Conservation (phyloP, 2,797 vertebrate species). For the Alcedo atthis region DNA sequence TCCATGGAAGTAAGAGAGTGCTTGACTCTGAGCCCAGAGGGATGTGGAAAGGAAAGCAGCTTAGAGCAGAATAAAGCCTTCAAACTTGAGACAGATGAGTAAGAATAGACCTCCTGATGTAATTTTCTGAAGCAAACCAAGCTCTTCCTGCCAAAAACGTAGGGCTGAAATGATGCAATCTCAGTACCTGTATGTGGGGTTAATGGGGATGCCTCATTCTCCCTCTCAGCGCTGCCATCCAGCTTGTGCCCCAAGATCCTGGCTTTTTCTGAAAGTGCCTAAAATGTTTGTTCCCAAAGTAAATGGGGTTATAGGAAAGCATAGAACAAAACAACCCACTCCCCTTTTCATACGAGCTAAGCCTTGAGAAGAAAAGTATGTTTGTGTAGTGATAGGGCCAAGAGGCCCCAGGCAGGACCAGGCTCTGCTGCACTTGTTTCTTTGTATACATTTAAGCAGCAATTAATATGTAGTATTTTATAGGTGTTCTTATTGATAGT, state of each 20-base stretch:
- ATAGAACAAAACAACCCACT: neutral
- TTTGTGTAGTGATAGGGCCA: constrained; percentile 19
- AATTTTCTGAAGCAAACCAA: constrained; percentile 16
- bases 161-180: neutral
- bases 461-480: constrained; percentile 12
- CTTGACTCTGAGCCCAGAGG: constrained; percentile 15
- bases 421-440: constrained; percentile 2
- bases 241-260: neutral
- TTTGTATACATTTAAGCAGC: neutral
- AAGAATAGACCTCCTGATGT: neutral
- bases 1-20: neutral
- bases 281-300: neutral
- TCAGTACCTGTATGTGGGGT: neutral
- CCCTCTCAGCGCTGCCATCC: neutral
- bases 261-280: neutral
- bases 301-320: neutral
- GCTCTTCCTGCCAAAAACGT: neutral
- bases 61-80: constrained; percentile 22
- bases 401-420: constrained; percentile 20
- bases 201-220: neutral
- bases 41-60: neutral
- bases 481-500: neutral
- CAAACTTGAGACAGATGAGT: neutral
- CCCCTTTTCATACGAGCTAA: constrained; percentile 5
- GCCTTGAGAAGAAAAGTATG: neutral